Conservation (phyloP, 2,888 invertebrate genomes). For the Zelleria hepariella region DNA sequence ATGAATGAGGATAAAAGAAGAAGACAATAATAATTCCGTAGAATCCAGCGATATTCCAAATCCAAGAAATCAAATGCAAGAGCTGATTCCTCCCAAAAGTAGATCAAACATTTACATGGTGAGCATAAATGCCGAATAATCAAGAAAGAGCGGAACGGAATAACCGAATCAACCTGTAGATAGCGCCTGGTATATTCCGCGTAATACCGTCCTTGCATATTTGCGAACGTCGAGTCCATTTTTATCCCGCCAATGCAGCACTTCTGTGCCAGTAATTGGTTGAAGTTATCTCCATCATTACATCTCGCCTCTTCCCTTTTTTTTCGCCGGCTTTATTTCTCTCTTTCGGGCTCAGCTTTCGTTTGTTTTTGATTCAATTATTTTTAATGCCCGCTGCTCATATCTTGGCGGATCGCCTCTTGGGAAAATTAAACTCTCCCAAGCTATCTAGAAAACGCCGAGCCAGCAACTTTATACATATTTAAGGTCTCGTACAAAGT, state of each 20-base stretch:
- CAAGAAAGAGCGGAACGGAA: neutral
- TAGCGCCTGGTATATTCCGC: conserved; percentile 28
- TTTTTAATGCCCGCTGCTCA: conserved; percentile 48
- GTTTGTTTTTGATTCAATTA: conserved; percentile 68
- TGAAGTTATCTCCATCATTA: conserved; percentile 68
- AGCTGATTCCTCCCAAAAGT: neutral
- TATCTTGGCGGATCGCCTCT: conserved; percentile 18
- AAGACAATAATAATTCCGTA: neutral
- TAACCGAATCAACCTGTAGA: conserved; percentile 27
- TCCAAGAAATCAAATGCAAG: neutral
- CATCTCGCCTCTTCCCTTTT: conserved; percentile 62
- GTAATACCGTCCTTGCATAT: conserved; percentile 47
- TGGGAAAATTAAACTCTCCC: conserved; percentile 9
- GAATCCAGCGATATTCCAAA: neutral
- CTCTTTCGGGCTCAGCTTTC: conserved; percentile 49
- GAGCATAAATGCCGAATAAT: neutral
- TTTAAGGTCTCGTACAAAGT: conserved; percentile 4
- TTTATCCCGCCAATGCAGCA: conserved; percentile 64
- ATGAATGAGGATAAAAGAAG: no score
- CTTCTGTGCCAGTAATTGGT: conserved; percentile 64
- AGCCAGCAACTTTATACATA: conserved; percentile 7
- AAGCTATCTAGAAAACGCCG: neutral
- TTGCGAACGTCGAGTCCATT: conserved; percentile 51
- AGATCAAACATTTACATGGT: neutral
- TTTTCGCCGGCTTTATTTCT: conserved; percentile 53